These are phyloP conservation scores for Phalacrocorax carbo DNA, from an alignment of 2,113 vertebrate species.

Conservation along the genomic window DNA sequence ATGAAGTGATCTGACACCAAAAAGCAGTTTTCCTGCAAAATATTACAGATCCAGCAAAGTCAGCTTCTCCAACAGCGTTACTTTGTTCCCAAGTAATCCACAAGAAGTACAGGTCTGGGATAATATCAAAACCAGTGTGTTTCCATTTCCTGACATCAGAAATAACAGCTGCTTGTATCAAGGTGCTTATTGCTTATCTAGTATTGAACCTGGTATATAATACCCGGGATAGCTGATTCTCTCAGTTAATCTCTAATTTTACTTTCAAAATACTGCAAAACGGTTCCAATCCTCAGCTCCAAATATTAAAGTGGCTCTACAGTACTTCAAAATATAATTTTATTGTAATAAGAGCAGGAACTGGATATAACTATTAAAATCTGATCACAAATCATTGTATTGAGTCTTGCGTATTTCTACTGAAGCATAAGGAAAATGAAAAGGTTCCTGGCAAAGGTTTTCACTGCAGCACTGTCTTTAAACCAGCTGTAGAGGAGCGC, in stretches of 20 bases:
- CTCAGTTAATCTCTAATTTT: background rate
- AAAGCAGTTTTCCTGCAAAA: constrained; percentile 10
- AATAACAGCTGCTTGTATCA: background rate
- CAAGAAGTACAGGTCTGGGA: background rate
- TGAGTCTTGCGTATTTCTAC: background rate
- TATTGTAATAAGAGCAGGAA: background rate
- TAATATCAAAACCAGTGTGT: background rate
- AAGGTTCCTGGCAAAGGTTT: background rate
- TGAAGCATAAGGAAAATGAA: background rate
- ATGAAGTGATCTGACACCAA: constrained; percentile 14
- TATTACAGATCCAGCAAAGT: constrained; percentile 18
- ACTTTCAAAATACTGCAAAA: background rate
- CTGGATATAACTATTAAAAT: background rate
- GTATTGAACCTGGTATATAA: background rate
- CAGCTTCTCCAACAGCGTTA: background rate
- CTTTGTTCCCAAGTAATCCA: background rate
- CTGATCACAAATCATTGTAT: background rate
- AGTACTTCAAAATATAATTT: background rate
- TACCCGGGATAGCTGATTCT: background rate
- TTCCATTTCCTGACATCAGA: background rate
- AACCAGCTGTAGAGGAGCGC: background rate
- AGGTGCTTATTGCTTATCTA: background rate
- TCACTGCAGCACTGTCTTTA: background rate
- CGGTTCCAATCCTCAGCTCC: background rate
- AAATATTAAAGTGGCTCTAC: background rate